Evolutionary conservation across 2,113 vertebrate genomes (phyloP), one percentile per base, ranked within the genome.

Genomic region (Cyprichromis sp.): DNA sequence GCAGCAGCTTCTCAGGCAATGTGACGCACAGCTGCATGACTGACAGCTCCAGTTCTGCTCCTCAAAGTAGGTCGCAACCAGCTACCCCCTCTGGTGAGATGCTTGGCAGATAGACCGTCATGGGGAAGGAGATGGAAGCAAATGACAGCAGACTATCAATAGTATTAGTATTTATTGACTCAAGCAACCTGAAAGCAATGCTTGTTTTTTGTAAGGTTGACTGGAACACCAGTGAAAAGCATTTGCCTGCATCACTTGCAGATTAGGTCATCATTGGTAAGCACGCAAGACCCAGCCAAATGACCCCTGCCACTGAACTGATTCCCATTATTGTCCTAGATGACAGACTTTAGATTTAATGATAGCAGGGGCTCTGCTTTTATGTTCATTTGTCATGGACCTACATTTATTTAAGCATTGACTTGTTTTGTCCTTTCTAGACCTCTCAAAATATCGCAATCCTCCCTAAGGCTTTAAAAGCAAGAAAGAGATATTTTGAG

Each of bases 61-160:
- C 36, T 52, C 61, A 93, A 95, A 96, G 89, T 95, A 94, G 94
- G 94, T 95, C 89, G 68, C 87, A 86, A 88, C 92, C 88, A 91
- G 42, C 54, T 31, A 66, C 84, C 81, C 87, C 90, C 92, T 84
- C 90, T 91, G 86, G 87, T 88, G 90, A 92, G 81, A 87, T 36
- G 26, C 81, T 82, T 50, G 89, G 87, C 86, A 87, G 76, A 90
- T 11, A 91, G 82, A 92, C 81, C 26, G 12, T 84, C 61, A 54
- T 2, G 9, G 4, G 53, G 82, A 87, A 71, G 82, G 55, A 92
- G 88, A 88, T 45, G 16, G 54, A 81, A 63, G 79, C 5, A 29
- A 68, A 57, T 10, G 38, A 66, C 81, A 50, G 57, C 2, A 52
- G 73, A 78, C 73, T 78, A 31, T 78, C 73, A 50, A 47, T 78